Base-by-base conservation (phyloP, 2,797 vertebrate species). In the Emys orbicularis region DNA sequence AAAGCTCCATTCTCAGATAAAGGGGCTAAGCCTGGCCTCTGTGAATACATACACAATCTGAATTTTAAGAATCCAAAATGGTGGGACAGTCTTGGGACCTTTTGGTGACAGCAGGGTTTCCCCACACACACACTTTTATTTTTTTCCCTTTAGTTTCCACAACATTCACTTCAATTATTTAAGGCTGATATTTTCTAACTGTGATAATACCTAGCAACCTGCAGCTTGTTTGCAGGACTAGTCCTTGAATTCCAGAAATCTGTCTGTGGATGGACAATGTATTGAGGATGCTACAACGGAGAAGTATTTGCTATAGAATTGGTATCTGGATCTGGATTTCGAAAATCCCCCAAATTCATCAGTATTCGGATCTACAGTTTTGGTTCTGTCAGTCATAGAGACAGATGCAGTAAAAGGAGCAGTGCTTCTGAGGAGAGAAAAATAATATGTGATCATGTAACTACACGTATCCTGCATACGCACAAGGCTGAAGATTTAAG, bases 11-110 rank as follows among this genome's bases (percentile, higher is more conserved):
- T 23, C 19, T 94, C 59, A 34, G 53, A 90, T 25, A 85, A 94
- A 94, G 37, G 52, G 25, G 2, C 8, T 57, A 77, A 81, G 52
- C 79, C 79, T n/a, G 29, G 25, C 49, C 16, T 41, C 29, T 79
- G 25, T 41, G 53, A 49, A 49, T 54, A 82, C 41, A 47, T 34
- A 53, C 13, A 82, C 31, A 31, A 89, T 31, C 23, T 81, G 50
- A 83, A 94, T 91, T 53, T 79, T 90, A 95, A 87, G 84, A 81
- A 50, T 85, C 41, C 47, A 68, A 83, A 94, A 37, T 49, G 4
- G 23, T 57, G 49, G 68, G 65, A 81, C 47, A 85, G 41, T 84
- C 10, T 4, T 9, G 8, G 2, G 1, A 50, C 7, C 86, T 77
- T 77, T 29, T 29, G 27, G 74, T 16, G 12, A 6, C 8, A 84